phyloP scores from a whole-genome alignment of 2,888 invertebrate genomes.

The Hoplodrina ambigua region DNA sequence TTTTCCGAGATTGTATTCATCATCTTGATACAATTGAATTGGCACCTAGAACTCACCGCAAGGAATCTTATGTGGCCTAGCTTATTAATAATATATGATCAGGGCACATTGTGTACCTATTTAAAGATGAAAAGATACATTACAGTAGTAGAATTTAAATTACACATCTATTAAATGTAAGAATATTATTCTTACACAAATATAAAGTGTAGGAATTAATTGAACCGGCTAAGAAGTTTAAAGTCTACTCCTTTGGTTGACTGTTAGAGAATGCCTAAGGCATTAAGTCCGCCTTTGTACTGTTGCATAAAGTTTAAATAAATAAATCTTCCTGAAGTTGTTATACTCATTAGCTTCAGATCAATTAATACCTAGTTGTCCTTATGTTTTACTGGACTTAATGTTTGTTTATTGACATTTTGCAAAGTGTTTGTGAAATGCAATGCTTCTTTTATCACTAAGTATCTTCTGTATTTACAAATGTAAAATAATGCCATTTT shows the following conservation, averaged over 20 bases:
- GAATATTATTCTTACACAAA: too few relatives aligned
- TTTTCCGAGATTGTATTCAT: slow-evolving; percentile 42
- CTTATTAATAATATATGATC: slow-evolving; percentile 5
- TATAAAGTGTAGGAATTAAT: too few relatives aligned
- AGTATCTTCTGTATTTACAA: not conserved
- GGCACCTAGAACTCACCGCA: slow-evolving; percentile 13
- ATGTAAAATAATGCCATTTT: too few relatives aligned
- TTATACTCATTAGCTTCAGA: too few relatives aligned
- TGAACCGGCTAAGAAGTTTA: too few relatives aligned
- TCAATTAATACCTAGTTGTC: not conserved
- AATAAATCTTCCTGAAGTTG: too few relatives aligned
- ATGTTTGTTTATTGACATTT: slow-evolving; percentile 1
- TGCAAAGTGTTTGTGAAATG: not conserved
- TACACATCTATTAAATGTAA: not conserved
- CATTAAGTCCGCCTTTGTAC: too few relatives aligned
- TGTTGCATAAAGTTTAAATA: too few relatives aligned
- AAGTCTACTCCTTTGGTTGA: too few relatives aligned
- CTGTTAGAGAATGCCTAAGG: too few relatives aligned
- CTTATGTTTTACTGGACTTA: not conserved
- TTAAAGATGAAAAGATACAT: not conserved
- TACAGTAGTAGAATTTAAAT: not conserved
- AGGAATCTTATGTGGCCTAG: slow-evolving; percentile 18
- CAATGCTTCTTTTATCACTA: not conserved
- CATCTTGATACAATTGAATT: slow-evolving; percentile 21
- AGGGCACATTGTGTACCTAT: not conserved